These are phyloP conservation scores for Mormoops blainvillei DNA, from an alignment of 2,113 vertebrate species.

Conservation along the genomic window DNA sequence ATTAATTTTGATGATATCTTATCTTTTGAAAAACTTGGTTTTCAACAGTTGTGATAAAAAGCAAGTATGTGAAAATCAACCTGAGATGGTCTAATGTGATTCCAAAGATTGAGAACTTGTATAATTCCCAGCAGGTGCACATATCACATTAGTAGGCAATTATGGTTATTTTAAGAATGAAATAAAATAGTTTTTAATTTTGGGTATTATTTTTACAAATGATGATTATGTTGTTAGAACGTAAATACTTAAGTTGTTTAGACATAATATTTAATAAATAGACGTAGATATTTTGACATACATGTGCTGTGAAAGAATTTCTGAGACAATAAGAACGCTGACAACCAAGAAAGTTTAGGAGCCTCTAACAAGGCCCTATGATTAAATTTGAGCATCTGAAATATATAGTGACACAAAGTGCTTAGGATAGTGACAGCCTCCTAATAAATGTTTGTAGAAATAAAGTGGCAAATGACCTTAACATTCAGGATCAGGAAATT, in stretches of 20 bases:
- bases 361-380: background rate
- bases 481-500: background rate
- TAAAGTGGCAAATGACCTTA: background rate
- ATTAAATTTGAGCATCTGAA: background rate
- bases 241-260: background rate
- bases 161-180: background rate
- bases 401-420: background rate
- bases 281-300: background rate
- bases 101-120: background rate
- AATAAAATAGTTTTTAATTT: background rate
- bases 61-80: background rate
- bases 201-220: background rate
- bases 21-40: background rate
- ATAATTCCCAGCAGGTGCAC: background rate
- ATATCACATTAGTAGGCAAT: background rate
- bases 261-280: background rate
- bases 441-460: background rate
- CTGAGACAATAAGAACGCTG: background rate
- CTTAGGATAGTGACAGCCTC: background rate
- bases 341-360: background rate
- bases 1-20: background rate
- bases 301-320: background rate
- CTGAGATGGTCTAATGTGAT: background rate
- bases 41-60: background rate
- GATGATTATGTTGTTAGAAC: background rate